Evolutionary conservation across 2,797 vertebrate genomes (phyloP), one percentile per base, ranked within the genome.

Genomic region (Enteromius afrohamiltoni): DNA sequence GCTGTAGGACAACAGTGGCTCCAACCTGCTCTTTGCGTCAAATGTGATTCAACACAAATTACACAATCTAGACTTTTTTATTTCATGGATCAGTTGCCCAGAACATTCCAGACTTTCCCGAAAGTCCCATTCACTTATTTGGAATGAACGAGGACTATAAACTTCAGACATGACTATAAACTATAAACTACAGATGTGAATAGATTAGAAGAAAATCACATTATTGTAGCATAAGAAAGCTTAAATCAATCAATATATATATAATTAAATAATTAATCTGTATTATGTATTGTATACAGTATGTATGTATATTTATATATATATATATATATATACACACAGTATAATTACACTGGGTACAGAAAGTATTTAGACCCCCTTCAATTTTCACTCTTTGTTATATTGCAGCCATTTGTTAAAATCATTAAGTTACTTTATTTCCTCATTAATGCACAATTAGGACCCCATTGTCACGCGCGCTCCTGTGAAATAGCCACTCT

Each of bases 41-140:
- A 58, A 42, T 31, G n/a, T 80, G 53, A 80, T 80, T 73, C 11
- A 73, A 23, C 68, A 71, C 77, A 55, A 3, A 31, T 73, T 19
- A 19, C 14, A 53, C 9, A 2, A 26, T 42, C 7, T 4, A 55
- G 13, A 40, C 3, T 55, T 64, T 47, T 75, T 53, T 37, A 45
- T 42, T 37, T 64, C 4, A 17, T 8, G 47, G 14, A 64, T n/a
- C 29, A 64, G 26, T 64, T 60, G 40, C 14, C 13, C 55, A 40
- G 26, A 74, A 64, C 42, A 47, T 76, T 83, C 17, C 75, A 80
- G 45, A 60, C 37, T 64, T 85, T 69, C 77, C 80, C 26, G 37
- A 51, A 80, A 71, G 64, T 83, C 67, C 29, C 42, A 69, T 26
- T 70, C 49, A 83, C 45, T 26, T 23, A n/a, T 70, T 40, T 79